Evolutionary conservation across 2,113 vertebrate genomes (phyloP), one percentile per base, ranked within the genome.

Genomic region (Macquaria ambigua): DNA sequence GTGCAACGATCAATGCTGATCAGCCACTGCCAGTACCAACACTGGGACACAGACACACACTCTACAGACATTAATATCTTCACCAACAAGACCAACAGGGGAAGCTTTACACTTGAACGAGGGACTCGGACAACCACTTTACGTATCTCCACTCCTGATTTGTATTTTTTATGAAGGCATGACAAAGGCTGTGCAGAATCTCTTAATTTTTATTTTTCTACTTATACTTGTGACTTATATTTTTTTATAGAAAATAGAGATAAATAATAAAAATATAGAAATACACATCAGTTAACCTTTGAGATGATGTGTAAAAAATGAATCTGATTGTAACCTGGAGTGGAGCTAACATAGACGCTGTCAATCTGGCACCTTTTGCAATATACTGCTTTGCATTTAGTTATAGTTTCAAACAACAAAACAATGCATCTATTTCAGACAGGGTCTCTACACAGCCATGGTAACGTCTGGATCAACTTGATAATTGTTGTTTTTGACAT

Each of bases 231-330:
- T 58, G 73, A 85, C 59, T 77, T 89, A 67, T 95, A 91, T 93
- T 94, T 94, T 94, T 94, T 94, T 89, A 85, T 93, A 90, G 74
- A 87, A 84, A 91, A 93, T 77, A 79, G 68, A 74, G 46, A 70
- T 55, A 83, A 68, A 82, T 58, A 59, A 63, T 25, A 77, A 62
- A 90, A 66, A 64, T 59, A 58, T 11, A 77, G 28, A 71, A 63
- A 14, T 48, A 37, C 34, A 76, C 23, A 41, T 84, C 14, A 59
- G 41, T 63, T 83, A 63, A 79, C 10, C 28, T 11, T 28, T 41
- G 3, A 62, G 31, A 63, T 41, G 14, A 72, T 73, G 74, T 63
- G 43, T 69, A 41, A 66, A 46, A 72, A 64, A 21, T 39, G 39
- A 43, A 68, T 69, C 3, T 84, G 46, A 23, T 64, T 64, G 58